A percentile compares a stretch with the other conserved stretches of the same genome.
Conservation (phyloP, 2,888 invertebrate species). For the Drosophila melanosoma region DNA sequence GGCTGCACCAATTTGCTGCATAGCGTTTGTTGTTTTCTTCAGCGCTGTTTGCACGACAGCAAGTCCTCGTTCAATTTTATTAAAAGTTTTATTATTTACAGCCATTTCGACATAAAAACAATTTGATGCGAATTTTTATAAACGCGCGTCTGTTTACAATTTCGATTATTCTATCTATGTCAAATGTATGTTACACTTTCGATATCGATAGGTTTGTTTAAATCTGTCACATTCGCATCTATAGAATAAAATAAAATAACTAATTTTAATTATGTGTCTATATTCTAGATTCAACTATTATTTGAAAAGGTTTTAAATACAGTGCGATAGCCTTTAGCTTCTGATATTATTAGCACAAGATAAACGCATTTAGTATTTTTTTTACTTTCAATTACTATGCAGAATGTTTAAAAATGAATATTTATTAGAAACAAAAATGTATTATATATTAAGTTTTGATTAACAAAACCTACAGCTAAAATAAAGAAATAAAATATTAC, state of each 20-base stretch:
- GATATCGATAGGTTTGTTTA: not conserved
- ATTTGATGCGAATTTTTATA: not conserved
- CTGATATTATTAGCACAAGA: not conserved
- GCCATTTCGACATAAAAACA: not conserved
- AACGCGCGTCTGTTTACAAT: slow-evolving; percentile 5
- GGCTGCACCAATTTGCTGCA: not conserved
- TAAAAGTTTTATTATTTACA: not conserved
- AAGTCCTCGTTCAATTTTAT: slow-evolving; percentile 2
- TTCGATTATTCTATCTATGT: not conserved
- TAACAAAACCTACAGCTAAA: not conserved
- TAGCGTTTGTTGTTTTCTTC: not conserved
- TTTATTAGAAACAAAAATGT: not conserved
- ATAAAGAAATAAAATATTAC: not conserved
- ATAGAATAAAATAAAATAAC: not conserved
- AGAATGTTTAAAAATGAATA: not conserved
- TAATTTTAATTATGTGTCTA: not conserved
- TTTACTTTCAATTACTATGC: not conserved
- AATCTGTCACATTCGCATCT: not conserved
- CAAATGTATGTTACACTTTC: not conserved
- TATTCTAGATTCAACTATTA: too few relatives aligned
- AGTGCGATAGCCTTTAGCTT: not conserved
- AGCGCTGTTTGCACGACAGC: not conserved
- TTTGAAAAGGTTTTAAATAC: too few relatives aligned
- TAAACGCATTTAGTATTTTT: not conserved
- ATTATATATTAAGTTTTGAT: not conserved